Percentiles rank a stretch among this genome's conserved stretches.
These are phyloP conservation scores for Nomada hirtipes DNA, from an alignment of 2,888 invertebrate genomes.

Conservation along the genomic window DNA sequence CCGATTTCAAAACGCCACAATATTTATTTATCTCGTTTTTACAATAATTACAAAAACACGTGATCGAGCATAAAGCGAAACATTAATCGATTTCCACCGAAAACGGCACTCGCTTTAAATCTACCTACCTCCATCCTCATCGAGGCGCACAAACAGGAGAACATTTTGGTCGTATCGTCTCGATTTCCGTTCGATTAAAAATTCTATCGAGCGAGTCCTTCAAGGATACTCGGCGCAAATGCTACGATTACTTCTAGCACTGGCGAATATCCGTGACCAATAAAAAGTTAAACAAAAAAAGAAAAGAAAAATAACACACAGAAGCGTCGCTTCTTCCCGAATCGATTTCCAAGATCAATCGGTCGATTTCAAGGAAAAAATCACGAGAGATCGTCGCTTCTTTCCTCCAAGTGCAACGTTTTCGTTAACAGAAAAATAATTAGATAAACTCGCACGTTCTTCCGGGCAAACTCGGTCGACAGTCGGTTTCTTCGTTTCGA, in stretches of 20 bases:
- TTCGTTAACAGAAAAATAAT: neutral
- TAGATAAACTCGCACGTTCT: constrained; percentile 4
- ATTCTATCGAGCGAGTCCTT: neutral
- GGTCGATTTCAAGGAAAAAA: constrained; percentile 10
- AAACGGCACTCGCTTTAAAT: constrained; percentile 9
- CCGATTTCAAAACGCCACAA: neutral
- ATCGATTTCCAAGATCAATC: constrained; percentile 14
- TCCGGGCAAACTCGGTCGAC: neutral
- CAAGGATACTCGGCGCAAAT: constrained; percentile 69
- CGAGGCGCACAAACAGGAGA: constrained; percentile 82
- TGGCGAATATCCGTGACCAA: constrained; percentile 65
- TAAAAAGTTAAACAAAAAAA: neutral
- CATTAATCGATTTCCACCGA: neutral
- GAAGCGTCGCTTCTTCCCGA: constrained; percentile 16
- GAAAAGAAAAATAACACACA: constrained; percentile 2
- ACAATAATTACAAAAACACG: constrained; percentile 3
- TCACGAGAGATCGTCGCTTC: constrained; percentile 35
- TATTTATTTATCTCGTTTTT: constrained; percentile 9
- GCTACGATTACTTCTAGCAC: constrained; percentile 70
- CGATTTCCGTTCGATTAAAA: constrained; percentile 34
- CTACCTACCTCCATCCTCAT: constrained; percentile 82
- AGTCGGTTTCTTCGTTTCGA: constrained; percentile 17
- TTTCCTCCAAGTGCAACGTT: neutral
- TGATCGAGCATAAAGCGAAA: neutral
- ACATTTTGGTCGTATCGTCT: constrained; percentile 71